Evolutionary conservation across 2,797 vertebrate genomes (phyloP).

Genomic region (Calcarius lapponicus): DNA sequence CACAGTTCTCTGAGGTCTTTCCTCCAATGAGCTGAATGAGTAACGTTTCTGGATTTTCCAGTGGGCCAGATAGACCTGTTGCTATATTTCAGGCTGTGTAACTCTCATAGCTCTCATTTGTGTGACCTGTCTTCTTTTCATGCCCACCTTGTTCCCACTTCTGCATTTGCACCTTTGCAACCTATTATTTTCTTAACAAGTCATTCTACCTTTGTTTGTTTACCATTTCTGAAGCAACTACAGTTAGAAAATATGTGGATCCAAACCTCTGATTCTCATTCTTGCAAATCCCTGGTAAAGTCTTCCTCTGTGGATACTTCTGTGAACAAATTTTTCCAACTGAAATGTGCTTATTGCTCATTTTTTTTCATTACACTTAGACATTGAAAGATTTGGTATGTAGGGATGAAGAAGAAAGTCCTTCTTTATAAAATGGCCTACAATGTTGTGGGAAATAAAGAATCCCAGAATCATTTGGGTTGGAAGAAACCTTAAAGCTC

Average conservation of each 20-base stretch:
- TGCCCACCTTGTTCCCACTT: background rate
- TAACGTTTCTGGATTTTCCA: background rate
- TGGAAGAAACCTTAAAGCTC: background rate
- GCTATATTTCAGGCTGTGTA: background rate
- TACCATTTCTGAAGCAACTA: background rate
- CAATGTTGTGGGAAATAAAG: background rate
- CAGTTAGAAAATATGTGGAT: background rate
- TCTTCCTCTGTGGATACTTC: background rate
- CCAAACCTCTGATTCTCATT: background rate
- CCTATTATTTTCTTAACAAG: background rate
- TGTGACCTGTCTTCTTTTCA: background rate
- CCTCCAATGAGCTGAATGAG: background rate
- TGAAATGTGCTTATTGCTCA: background rate
- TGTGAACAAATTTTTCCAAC: background rate
- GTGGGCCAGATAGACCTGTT: fast-evolving
- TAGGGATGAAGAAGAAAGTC: background rate
- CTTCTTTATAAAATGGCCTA: background rate
- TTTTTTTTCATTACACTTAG: background rate
- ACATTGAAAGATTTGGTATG: background rate
- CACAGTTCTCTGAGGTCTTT: background rate
- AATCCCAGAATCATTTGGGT: background rate
- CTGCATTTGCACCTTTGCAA: background rate
- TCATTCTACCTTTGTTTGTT: background rate
- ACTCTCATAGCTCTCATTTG: background rate
- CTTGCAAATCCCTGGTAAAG: background rate